These are phyloP conservation scores for Perca fluviatilis DNA, from an alignment of 2,113 vertebrate genomes.

Conservation along the genomic window DNA sequence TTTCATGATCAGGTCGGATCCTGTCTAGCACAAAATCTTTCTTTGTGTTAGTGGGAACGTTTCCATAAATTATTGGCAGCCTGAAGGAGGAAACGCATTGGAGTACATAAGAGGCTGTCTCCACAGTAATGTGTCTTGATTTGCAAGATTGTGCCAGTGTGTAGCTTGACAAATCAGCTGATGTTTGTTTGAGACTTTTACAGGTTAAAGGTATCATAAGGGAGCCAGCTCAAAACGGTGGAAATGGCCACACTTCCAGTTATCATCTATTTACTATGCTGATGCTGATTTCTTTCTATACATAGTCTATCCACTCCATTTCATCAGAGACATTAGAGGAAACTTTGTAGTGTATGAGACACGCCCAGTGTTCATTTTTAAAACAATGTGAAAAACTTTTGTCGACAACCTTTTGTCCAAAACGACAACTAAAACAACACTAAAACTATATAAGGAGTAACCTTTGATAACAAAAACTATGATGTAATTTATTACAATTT, in stretches of 20 bases:
- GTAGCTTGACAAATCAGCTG: slow-evolving; percentile 43
- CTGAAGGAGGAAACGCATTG: slow-evolving; percentile 36
- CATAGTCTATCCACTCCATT: neutral
- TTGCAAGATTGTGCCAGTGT: slow-evolving; percentile 28
- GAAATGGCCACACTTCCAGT: slow-evolving; percentile 1
- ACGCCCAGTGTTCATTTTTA: neutral
- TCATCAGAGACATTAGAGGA: neutral
- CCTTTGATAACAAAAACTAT: neutral
- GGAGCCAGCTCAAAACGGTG: slow-evolving; percentile 4
- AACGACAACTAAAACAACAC: neutral
- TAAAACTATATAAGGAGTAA: neutral
- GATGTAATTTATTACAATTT: neutral
- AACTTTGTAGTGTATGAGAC: neutral
- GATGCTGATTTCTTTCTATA: neutral
- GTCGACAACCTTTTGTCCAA: neutral
- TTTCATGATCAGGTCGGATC: slow-evolving; percentile 57
- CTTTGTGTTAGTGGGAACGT: slow-evolving; percentile 29
- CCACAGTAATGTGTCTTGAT: slow-evolving; percentile 45
- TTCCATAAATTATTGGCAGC: slow-evolving; percentile 56
- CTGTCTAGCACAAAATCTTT: slow-evolving; percentile 49
- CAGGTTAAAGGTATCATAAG: slow-evolving; percentile 30
- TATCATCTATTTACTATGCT: slow-evolving; percentile 2
- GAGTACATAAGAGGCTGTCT: slow-evolving; percentile 51
- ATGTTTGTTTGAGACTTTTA: slow-evolving; percentile 43
- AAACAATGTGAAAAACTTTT: neutral